Conservation (phyloP, 2,797 vertebrate species). For the Siniperca undulata region DNA sequence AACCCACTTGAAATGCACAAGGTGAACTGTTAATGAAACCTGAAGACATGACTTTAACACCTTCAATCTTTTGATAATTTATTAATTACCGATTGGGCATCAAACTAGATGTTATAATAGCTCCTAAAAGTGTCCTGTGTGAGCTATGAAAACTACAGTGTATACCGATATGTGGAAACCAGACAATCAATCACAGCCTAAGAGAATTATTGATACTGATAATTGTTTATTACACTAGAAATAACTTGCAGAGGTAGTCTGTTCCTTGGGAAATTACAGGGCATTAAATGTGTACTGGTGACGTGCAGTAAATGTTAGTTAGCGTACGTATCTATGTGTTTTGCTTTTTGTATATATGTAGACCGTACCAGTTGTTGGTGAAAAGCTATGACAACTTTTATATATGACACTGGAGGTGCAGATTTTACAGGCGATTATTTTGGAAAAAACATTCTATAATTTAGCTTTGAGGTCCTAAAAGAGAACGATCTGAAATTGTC, state of each 20-base stretch:
- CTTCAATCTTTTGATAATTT: slow-evolving; percentile 9
- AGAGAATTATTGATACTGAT: background rate
- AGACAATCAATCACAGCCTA: background rate
- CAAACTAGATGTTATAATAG: background rate
- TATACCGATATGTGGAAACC: background rate
- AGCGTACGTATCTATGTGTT: background rate
- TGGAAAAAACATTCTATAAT: background rate
- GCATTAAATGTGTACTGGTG: background rate
- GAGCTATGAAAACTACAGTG: background rate
- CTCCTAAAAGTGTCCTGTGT: background rate
- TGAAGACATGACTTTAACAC: background rate
- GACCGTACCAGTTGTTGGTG: background rate
- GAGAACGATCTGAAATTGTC: slow-evolving; percentile 1
- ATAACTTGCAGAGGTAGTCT: background rate
- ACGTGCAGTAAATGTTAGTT: slow-evolving; percentile 2
- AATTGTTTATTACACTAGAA: slow-evolving; percentile 34
- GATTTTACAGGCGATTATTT: background rate
- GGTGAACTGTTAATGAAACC: background rate
- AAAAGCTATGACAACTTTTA: background rate
- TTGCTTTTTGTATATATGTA: background rate
- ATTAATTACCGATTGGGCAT: background rate
- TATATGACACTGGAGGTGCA: background rate
- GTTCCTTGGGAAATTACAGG: background rate
- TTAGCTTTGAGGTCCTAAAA: slow-evolving; percentile 2
- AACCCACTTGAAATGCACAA: slow-evolving; percentile 11